These are phyloP conservation scores for Alosa alosa DNA, from an alignment of 2,113 vertebrate species.

Conservation along the genomic window DNA sequence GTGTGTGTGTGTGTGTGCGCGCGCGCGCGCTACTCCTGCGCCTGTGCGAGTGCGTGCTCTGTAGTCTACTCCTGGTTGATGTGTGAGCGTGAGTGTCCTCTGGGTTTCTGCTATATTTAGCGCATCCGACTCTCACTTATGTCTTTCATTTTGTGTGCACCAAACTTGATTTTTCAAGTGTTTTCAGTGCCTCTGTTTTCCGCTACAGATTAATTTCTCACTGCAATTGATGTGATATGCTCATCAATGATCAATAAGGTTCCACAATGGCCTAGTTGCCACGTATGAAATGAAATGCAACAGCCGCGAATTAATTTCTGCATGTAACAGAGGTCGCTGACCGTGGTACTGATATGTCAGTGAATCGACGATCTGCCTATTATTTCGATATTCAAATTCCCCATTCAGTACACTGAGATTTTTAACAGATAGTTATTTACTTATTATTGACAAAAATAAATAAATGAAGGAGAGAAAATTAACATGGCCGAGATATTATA, in stretches of 20 bases:
- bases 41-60: not conserved
- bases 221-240: not conserved
- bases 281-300: not conserved
- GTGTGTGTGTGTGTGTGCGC: not conserved
- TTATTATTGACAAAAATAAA: not conserved
- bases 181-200: not conserved
- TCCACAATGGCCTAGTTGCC: not conserved
- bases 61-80: not conserved
- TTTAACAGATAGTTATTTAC: not conserved
- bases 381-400: not conserved
- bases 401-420: not conserved
- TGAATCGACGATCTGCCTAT: not conserved
- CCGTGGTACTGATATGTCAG: not conserved
- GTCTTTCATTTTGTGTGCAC: not conserved
- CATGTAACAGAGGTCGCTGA: not conserved
- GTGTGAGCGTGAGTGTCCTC: constrained; percentile 6
- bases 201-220: not conserved
- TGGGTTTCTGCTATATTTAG: constrained; percentile 37
- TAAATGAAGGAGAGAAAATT: not conserved
- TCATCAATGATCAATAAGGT: not conserved
- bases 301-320: not conserved
- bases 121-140: constrained; percentile 13
- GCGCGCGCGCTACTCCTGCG: not conserved
- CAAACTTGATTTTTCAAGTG: not conserved
- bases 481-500: not conserved